phyloP scores from a whole-genome alignment of 2,888 invertebrate species.

The Polymixis lichenea region DNA sequence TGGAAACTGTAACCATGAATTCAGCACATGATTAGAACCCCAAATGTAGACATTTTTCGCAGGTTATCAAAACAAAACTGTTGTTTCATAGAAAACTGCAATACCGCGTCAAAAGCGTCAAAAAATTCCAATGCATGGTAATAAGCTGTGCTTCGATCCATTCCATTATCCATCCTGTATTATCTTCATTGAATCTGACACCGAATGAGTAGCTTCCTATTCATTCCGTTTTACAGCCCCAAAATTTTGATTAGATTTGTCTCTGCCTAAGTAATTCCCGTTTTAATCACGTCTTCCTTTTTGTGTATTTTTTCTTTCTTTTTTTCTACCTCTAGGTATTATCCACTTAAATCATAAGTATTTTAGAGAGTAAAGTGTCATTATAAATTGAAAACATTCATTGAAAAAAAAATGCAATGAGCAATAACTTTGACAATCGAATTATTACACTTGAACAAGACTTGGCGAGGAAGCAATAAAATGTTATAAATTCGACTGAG shows the following conservation, averaged over 20 bases:
- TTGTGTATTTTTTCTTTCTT: not conserved
- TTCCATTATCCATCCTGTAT: too few relatives aligned
- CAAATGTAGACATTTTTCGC: too few relatives aligned
- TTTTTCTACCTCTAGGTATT: not conserved
- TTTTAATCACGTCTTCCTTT: not conserved
- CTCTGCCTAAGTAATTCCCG: not conserved
- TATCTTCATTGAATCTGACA: too few relatives aligned
- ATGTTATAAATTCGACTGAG: slow-evolving; percentile 39
- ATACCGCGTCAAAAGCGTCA: too few relatives aligned
- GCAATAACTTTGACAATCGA: slow-evolving; percentile 6
- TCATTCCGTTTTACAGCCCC: not conserved
- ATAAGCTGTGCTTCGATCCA: too few relatives aligned
- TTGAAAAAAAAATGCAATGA: not conserved
- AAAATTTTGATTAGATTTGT: not conserved
- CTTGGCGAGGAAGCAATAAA: slow-evolving; percentile 47
- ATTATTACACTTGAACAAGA: slow-evolving; percentile 37
- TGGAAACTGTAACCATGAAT: too few relatives aligned
- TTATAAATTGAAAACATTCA: not conserved
- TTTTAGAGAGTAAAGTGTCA: not conserved
- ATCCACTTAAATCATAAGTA: not conserved
- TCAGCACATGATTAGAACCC: too few relatives aligned
- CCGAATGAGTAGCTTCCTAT: too few relatives aligned
- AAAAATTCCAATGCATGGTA: too few relatives aligned
- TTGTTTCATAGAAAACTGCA: too few relatives aligned
- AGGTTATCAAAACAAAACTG: too few relatives aligned